A percentile compares a stretch with the other conserved stretches of the same genome.
Evolutionary conservation across 2,888 invertebrate species (phyloP).

Genomic region (Apodemia duryi): DNA sequence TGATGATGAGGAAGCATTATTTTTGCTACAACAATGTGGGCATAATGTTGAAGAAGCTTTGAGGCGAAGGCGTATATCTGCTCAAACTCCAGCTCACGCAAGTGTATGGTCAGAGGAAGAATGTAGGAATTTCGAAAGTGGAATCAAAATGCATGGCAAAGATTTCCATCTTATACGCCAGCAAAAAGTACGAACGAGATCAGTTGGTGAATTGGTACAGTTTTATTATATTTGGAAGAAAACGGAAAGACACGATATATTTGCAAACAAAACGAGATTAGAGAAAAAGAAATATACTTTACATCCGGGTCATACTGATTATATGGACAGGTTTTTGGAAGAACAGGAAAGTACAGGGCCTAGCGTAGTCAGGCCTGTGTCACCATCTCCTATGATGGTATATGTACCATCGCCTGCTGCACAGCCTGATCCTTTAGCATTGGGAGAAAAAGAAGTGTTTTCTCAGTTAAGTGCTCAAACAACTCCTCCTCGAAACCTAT

Average conservation of each 20-base stretch:
- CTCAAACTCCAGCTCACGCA: conserved; percentile 83
- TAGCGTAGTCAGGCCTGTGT: conserved; percentile 72
- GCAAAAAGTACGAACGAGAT: conserved; percentile 95
- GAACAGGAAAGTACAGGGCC: conserved; percentile 89
- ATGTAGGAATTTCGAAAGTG: conserved; percentile 97
- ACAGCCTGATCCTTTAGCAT: conserved; percentile 68
- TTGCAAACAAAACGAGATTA: conserved; percentile 91
- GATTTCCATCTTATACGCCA: conserved; percentile 97
- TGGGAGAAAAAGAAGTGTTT: conserved; percentile 73
- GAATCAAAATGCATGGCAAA: conserved; percentile 95
- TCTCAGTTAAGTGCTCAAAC: conserved; percentile 65
- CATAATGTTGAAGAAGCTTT: conserved; percentile 97
- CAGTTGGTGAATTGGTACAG: conserved; percentile 97
- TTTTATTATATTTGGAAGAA: conserved; percentile 99
- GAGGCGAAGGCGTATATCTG: conserved; percentile 86
- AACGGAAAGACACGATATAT: conserved; percentile 96
- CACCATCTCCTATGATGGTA: conserved; percentile 83
- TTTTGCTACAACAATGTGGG: conserved; percentile 94
- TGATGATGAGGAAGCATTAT: conserved; percentile 94
- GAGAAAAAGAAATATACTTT: conserved; percentile 96
- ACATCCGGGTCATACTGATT: conserved; percentile 95
- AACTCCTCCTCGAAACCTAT: conserved; percentile 55
- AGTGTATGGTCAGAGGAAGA: conserved; percentile 98
- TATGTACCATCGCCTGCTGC: conserved; percentile 59
- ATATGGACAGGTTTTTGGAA: conserved; percentile 95